Evolutionary conservation across 2,113 vertebrate genomes (phyloP), one percentile per base, ranked within the genome.

Genomic region (Amblyopsis rosae): DNA sequence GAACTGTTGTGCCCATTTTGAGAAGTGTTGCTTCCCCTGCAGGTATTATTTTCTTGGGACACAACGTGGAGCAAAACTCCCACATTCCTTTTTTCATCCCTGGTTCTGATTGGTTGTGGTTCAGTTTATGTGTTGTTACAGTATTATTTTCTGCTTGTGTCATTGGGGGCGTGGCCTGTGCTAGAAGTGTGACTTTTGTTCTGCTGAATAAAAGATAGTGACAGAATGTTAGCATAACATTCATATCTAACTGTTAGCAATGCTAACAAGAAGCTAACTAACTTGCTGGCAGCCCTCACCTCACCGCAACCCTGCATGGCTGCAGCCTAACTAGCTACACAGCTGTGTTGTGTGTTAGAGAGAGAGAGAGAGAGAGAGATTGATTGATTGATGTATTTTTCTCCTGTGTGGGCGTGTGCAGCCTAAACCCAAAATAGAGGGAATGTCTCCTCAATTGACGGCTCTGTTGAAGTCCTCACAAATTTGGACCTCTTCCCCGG

Each of bases 391-490:
- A 26, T 3, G 26, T 26, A 26, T 26, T 26, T 53, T 13, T 53
- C n/a, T 13, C n/a, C 13, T 63, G 41, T 70, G 51, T 56, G 49
- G 71, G 56, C 48, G 17, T 16, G 41, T 66, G 33, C 54, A 84
- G 85, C 77, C 82, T n/a, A 77, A 81, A 71, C 79, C 85, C 6
- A 50, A 54, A 0, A 72, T 82, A 9, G 73, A 82, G 60, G 85
- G 84, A 61, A 80, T 87, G 81, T 87, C 86, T 75, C 82, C 86
- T 26, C 82, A 84, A 26, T 74, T 88, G 33, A 82, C 57, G 0
- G 73, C 86, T 72, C 69, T 87, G 57, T 76, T 88, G 54, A 81
- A 64, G 46, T 82, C 81, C 13, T 77, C 82, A 62, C 69, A 65
- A 65, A 76, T 78, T 9, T 56, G 54, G 49, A 51, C 49, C 17